Base-by-base conservation (phyloP, 2,113 vertebrate species). In the Columba janthina region DNA sequence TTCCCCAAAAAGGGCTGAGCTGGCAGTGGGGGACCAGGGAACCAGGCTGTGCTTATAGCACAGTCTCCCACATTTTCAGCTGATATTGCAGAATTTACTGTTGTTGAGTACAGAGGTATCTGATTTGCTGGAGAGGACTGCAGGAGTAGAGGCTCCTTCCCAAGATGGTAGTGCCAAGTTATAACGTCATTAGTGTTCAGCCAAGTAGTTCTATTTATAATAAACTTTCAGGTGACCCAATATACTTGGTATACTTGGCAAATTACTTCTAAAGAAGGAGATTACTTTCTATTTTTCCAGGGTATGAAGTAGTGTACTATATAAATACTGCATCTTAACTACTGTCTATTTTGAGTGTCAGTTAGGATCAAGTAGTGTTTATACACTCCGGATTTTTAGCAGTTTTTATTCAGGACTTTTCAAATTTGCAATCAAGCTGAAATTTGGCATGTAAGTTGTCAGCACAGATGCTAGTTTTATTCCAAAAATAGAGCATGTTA, bases 281-380 rank as follows among this genome's bases (percentile, higher is more conserved):
- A 94, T 93, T 88, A 88, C 32, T 92, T 81, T 90, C 84, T 34
- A 1, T 78, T 87, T 88, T 96, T 48, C 54, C 62, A 60, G 67
- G 18, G 29, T 90, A 61, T 94, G 88, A 95, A 89, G 90, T 78
- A 57, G 40, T 40, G 75, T 64, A 74, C 89, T 90, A 81, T 94
- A 93, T 86, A 89, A 94, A 89, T 90, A 71, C 42, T 81, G 67
- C 74, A 91, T 73, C 80, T 96, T 90, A 95, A 54, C 61, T 86
- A 72, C 67, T 57, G 24, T 75, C 80, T 95, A 42, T 61, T 76
- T 75, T 83, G 77, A 88, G 82, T 77, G 83, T 91, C 88, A 95
- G 85, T 90, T 94, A 95, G 88, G 85, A 94, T 95, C 76, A 95
- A 73, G 84, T 85, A 96, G 81, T 70, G 67, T 88, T 96, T 90